Evolutionary conservation across 2,113 vertebrate genomes (phyloP), one percentile per base, ranked within the genome.

Genomic region (Poeciliopsis prolifica): DNA sequence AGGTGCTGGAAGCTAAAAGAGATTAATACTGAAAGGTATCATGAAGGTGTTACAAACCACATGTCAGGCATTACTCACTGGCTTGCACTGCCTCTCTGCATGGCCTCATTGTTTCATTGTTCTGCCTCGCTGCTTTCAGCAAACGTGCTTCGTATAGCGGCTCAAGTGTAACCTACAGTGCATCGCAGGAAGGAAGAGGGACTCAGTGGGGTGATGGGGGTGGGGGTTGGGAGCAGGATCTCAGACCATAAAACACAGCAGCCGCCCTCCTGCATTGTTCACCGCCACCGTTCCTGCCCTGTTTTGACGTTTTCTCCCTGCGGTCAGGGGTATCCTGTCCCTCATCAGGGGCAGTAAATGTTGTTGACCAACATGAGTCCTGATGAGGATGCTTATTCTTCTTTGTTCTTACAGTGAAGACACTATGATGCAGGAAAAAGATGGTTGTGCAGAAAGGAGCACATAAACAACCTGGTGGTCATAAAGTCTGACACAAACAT

Each of bases 111-210:
- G 92, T 91, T 88, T 90, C 89, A 94, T 94, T 94, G 94, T 95
- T 93, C 87, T 83, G 78, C 85, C 73, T 84, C 30, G 61, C 80
- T 84, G 86, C 83, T 90, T 68, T 87, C 86, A 84, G 84, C 81
- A 80, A 87, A 77, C 58, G 76, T 67, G 87, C 70, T 88, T 88
- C 75, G 22, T 67, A 62, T 84, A 89, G 82, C 74, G 90, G 92
- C 90, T 90, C 88, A 75, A 92, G 93, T 93, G 94, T 94, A 94
- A 92, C 91, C 89, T 94, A 92, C 91, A 93, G 92, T 92, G 90
- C 91, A 89, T 87, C 70, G 84, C 93, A 95, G 94, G 94, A 95
- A 95, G 95, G 94, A 95, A 95, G 93, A 90, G 92, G 92, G 92
- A 86, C 87, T 83, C 78, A 85, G 75, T 84, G 82, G 89, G 65